Base-by-base conservation (phyloP, 2,888 invertebrate species). In the Drosophila infuscata region DNA sequence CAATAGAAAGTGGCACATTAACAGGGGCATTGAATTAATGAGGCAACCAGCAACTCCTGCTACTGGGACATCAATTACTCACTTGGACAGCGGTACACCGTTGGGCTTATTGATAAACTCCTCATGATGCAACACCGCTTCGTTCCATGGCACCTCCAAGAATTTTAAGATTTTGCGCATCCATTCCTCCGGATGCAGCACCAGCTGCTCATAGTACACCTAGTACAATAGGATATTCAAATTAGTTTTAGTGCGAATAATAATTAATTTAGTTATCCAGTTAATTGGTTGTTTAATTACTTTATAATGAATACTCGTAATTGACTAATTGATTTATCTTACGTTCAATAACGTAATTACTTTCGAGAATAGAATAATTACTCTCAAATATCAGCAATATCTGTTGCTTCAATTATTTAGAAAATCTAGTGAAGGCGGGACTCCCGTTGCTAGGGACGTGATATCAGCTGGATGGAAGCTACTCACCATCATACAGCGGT, bases 141-240 rank as follows among this genome's bases (percentile, higher is more conserved):
- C 97, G 94, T 98, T 96, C 99, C 99, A 99, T 43, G 97, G 97
- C 84, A 99, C 95, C 83, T 96, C 96, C 75, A 99, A 95, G 94
- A 99, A 99, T 79, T 94, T 94, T 35, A 99, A 94, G 91, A 99
- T 97, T 92, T 96, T 95, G 81, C 96, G 95, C 97, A 99, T 96
- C 95, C 98, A 97, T 79, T 95, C 94, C 77, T 95, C 95, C 11
- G 99, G 99, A 94, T 98, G 98, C 84, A 99, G 95, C 87, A 99
- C 99, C 91, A 99, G 95, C 94, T 99, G 97, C 94, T 99, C 99
- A 94, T 99, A 99, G 91, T 98, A 98, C 69, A 99, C 97, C 91
- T 96, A 94, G 29, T 49, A 11, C 49, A 49, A 49, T 49, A 46
- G 25, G 46, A 46, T 15, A 46, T 15, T n/a, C 17, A 8, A 25